Base-by-base conservation (phyloP, 2,113 vertebrate genomes). In the Pongo pygmaeus region DNA sequence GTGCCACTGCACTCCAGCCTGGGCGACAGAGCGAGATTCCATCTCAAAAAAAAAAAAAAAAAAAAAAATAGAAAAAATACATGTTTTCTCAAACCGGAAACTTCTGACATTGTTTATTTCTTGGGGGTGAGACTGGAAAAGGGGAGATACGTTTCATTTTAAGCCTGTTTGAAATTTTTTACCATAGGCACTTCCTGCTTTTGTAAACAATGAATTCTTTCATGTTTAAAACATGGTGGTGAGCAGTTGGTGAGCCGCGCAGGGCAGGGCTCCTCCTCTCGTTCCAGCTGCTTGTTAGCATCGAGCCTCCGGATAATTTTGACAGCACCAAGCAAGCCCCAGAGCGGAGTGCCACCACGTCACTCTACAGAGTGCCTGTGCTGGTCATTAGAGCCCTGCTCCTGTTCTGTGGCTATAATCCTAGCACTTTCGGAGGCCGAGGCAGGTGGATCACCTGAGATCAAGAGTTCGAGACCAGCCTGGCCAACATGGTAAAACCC, bases 161-260 rank as follows among this genome's bases (percentile, higher is more conserved):
- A 75, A 70, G 72, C 61, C 6, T 52, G 4, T n/a, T 69, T 55
- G 43, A 80, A 74, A 30, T 43, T 43, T 64, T 27, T 94, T 77
- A 27, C 61, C 38, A 2, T 0, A 22, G 20, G 1, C 43, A 32
- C 22, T 3, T 22, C 23, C 2, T 16, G 12, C 25, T 74, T 86
- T 59, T 18, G 12, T 27, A 50, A 48, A 50, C 13, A n/a, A 40
- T 8, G 43, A n/a, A 0, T 84, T 84, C 9, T 1, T 83, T 70
- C 27, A 0, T n/a, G 17, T 1, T 18, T 72, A 6, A 50, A 18
- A 27, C 3, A 1, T 0, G 32, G 16, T 3, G 2, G 25, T 0
- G 3, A 43, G 23, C 4, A 23, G 27, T 7, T 12, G 6, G 2
- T 12, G 74, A 43, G 52, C 77, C 6, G 5, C 7, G 40, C 11